Percentiles rank a stretch among this genome's conserved stretches.
These are phyloP conservation scores for Drosophila yooni DNA, from an alignment of 2,888 invertebrate species.

Conservation along the genomic window DNA sequence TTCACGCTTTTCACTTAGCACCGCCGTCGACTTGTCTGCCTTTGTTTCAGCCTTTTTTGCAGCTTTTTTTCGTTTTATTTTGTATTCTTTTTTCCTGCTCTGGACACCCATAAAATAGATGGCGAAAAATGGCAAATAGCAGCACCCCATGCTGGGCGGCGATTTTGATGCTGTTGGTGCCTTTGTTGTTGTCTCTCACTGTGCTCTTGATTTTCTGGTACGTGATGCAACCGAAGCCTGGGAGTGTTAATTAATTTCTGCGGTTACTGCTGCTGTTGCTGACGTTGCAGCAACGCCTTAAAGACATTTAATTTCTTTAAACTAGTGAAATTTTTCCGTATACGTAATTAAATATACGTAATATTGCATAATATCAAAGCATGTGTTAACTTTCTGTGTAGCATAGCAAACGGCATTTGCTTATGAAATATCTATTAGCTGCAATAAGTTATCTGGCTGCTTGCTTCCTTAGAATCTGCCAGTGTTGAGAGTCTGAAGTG, in stretches of 20 bases:
- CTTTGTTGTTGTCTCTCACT: conserved; percentile 19
- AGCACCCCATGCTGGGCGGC: conserved; percentile 41
- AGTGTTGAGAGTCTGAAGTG: conserved; percentile 39
- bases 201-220: conserved; percentile 40
- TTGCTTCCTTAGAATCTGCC: conserved; percentile 35
- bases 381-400: not conserved
- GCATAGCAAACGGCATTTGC: conserved; percentile 43
- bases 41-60: not conserved
- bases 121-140: conserved; percentile 22
- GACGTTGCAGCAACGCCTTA: conserved; percentile 9
- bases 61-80: not conserved
- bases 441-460: conserved; percentile 32
- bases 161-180: conserved; percentile 18
- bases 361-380: conserved; percentile 42
- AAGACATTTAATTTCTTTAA: conserved; percentile 12
- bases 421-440: conserved; percentile 64
- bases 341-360: conserved; percentile 67
- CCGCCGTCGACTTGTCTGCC: conserved; percentile 19
- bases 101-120: conserved; percentile 18
- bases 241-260: conserved; percentile 65
- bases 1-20: conserved; percentile 59
- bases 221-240: conserved; percentile 52
- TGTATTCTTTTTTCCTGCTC: conserved; percentile 1
- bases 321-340: conserved; percentile 44
- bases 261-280: conserved; percentile 27